Evolutionary conservation across 2,113 vertebrate genomes (phyloP), one percentile per base, ranked within the genome.

Genomic region (Isurus oxyrinchus): DNA sequence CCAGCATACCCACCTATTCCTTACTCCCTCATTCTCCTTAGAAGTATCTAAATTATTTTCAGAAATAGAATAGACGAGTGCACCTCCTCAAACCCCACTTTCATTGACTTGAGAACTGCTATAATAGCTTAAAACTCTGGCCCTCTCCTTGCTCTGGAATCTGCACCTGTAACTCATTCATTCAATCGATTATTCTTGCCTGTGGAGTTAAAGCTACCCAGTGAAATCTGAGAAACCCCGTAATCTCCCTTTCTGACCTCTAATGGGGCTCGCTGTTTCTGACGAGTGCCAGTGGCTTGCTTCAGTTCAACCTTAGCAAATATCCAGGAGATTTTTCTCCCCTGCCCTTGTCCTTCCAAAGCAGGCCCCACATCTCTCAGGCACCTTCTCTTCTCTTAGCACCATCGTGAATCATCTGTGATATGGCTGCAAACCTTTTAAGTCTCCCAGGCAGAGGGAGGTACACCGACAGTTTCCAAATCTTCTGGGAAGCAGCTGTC

Each of bases 161-260:
- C 31, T 95, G 66, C 66, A 95, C 63, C 67, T 95, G 94, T 27
- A 72, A 76, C 66, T 53, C 27, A 72, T 55, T 49, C 63, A 95
- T 53, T 49, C 63, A 95, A 95, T 95, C 44, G 94, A 95, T 95
- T 95, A 76, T 95, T 95, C 94, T 72, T 53, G 94, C 44, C 94
- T 95, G 94, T 11, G 44, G 94, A 95, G 25, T 44, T 94, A 55
- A 55, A 69, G 21, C 66, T 55, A 53, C 14, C 67, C 91, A 63
- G 67, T 95, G 96, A 94, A 96, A 96, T 94, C 90, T 44, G 96
- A 94, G 96, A 96, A 94, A 97, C 97, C 96, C 97, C 97, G 96
- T 98, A 97, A 98, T 98, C 97, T 97, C 96, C 96, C 96, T 93
- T 97, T 97, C 97, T 97, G 97, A 97, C 97, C 97, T 96, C 96